A percentile compares a stretch with the other conserved stretches of the same genome.
These are phyloP conservation scores for Callyntrura guangdongensis DNA, from an alignment of 2,888 invertebrate genomes.

Conservation along the genomic window DNA sequence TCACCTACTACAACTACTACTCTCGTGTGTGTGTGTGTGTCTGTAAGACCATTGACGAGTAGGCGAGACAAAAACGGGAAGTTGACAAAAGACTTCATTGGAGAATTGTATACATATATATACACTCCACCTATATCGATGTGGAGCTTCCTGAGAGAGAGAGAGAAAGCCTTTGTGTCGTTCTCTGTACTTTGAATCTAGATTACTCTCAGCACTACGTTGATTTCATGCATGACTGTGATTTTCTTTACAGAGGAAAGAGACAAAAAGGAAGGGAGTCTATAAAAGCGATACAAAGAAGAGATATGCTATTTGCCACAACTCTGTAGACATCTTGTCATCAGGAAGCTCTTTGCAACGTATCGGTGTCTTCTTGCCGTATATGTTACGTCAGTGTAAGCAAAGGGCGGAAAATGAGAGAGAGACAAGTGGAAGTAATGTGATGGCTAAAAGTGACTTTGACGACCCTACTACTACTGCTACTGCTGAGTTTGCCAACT, in stretches of 20 bases:
- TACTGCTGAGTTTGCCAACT: neutral
- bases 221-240: conserved; percentile 64
- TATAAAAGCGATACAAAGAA: conserved; percentile 31
- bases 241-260: conserved; percentile 44
- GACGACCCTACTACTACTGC: conserved; percentile 19
- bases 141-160: too few species aligned
- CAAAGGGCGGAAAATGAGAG: conserved; percentile 49
- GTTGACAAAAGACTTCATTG: too few species aligned
- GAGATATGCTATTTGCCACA: conserved; percentile 48
- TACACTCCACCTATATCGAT: too few species aligned
- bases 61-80: too few species aligned
- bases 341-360: conserved; percentile 38
- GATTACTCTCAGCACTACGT: conserved; percentile 4
- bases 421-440: conserved; percentile 63
- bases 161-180: neutral
- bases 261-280: conserved; percentile 34
- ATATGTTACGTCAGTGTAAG: conserved; percentile 4
- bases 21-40: too few species aligned
- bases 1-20: too few species aligned
- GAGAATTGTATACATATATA: too few species aligned
- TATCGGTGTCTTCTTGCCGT: conserved; percentile 30
- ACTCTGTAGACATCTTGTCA: conserved; percentile 43
- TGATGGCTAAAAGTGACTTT: conserved; percentile 57
- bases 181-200: neutral
- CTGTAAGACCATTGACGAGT: too few species aligned